A percentile compares a stretch with the other conserved stretches of the same genome.
phyloP scores from a whole-genome alignment of 1,140 invertebrate genomes.

The Leptinotarsa defecta region DNA sequence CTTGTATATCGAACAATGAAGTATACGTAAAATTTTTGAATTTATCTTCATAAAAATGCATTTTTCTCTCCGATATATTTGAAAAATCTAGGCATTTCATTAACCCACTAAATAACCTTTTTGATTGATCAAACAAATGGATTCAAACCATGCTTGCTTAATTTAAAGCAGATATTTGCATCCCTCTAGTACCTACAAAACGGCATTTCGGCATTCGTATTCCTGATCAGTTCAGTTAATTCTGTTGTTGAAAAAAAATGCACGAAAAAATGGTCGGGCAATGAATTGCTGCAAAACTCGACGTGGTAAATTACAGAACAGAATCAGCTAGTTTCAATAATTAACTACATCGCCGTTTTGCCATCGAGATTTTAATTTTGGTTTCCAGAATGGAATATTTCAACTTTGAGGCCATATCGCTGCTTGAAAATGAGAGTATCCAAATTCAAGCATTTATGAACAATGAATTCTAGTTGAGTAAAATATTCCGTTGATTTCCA shows the following conservation, averaged over 20 bases:
- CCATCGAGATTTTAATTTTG: slow-evolving; percentile 1
- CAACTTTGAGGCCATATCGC: not conserved
- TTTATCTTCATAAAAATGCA: too few relatives aligned
- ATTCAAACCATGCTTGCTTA: not conserved
- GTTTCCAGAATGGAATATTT: not conserved
- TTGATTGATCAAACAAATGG: not conserved
- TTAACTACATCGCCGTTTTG: not conserved
- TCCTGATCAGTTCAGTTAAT: slow-evolving; percentile 1
- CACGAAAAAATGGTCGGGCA: not conserved
- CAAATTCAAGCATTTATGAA: not conserved
- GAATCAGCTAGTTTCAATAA: slow-evolving; percentile 9
- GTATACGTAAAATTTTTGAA: too few relatives aligned
- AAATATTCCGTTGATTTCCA: too few relatives aligned
- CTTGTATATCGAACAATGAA: too few relatives aligned
- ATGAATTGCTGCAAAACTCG: slow-evolving; percentile 9
- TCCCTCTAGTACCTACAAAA: not conserved
- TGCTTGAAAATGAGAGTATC: not conserved
- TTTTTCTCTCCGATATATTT: too few relatives aligned
- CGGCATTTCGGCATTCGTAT: not conserved
- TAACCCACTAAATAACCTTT: not conserved
- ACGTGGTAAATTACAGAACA: slow-evolving; percentile 7
- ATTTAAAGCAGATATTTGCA: not conserved
- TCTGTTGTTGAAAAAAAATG: not conserved
- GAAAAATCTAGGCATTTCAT: not conserved
- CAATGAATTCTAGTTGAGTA: not conserved